Base-by-base conservation (phyloP, 1,140 invertebrate genomes). In the Pomacea maculata region DNA sequence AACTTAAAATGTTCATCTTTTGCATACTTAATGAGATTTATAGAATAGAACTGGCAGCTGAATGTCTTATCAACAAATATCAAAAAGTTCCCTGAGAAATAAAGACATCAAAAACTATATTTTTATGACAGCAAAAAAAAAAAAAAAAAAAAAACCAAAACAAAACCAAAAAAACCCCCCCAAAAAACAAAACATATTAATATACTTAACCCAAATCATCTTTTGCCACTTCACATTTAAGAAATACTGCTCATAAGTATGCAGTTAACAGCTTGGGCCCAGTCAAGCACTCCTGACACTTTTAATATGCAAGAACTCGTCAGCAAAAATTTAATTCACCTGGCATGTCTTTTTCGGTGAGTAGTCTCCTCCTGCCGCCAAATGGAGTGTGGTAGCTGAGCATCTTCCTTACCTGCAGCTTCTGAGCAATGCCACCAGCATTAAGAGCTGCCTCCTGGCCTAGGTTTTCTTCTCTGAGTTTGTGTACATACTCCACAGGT, bases 341-440 rank as follows among this genome's bases (percentile, higher is more conserved):
- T 82, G 80, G 78, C 84, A 89, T 86, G 15, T 77, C 76, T 81
- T 88, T 88, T 77, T 89, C 88, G 9, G 85, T 84, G 55, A 89
- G 79, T 1, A 89, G 80, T 81, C 78, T 84, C 79, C 83, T 78
- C 79, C 77, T 52, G 63, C 72, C 55, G 78, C 72, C 74, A 68
- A 68, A 54, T 21, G 65, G 19, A 21, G 68, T 80, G 25, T 74
- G 57, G 21, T 80, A 74, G 21, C 14, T 63, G 14, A 68, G 67
- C 77, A 78, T 75, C 52, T 55, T 75, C 29, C n/a, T 25, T 11
- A n/a, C 21, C 11, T 12, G n/a, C 2, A 70, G 67, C 34, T 29
- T 34, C 71, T 52, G 34, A 19, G 2, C 34, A 9, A 12, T 45
- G 71, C 34, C 45, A 10, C 71, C 73, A 19, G 52, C 73, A 57